Conservation (phyloP, 2,888 invertebrate genomes). For the Ypsolopha scabrella region DNA sequence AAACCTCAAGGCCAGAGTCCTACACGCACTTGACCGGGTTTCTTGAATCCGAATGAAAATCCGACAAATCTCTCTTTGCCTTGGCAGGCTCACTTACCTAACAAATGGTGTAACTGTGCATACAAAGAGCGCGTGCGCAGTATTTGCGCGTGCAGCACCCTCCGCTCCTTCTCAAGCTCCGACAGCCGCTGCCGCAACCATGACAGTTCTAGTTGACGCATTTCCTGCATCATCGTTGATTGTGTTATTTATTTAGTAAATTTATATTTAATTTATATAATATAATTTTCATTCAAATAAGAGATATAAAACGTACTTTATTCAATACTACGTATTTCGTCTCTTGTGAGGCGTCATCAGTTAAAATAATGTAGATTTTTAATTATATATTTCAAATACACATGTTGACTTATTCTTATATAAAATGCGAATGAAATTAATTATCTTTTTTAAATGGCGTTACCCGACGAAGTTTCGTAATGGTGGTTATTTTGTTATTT, state of each 20-base stretch:
- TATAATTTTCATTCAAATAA: not conserved
- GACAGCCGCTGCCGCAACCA: constrained; percentile 39
- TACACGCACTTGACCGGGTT: no score
- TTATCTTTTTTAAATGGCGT: no score
- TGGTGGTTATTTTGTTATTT: no score
- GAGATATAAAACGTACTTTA: not conserved
- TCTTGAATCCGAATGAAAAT: no score
- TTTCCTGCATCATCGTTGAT: constrained; percentile 32
- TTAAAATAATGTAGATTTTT: not conserved
- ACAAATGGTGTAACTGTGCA: constrained; percentile 32
- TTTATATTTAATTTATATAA: not conserved
- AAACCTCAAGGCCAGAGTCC: no score
- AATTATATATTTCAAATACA: not conserved
- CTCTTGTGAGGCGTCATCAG: not conserved
- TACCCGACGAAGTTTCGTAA: no score
- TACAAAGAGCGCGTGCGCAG: constrained; percentile 39
- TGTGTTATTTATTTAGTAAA: not conserved
- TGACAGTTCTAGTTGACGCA: constrained; percentile 44
- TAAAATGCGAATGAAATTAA: no score
- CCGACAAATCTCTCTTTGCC: no score
- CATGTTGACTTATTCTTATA: no score
- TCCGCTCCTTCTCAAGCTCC: constrained; percentile 41
- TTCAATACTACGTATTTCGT: not conserved
- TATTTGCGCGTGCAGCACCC: constrained; percentile 40
- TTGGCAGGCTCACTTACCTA: constrained; percentile 23